Evolutionary conservation across 2,888 invertebrate genomes (phyloP).

Genomic region (Polydesmus complanatus): DNA sequence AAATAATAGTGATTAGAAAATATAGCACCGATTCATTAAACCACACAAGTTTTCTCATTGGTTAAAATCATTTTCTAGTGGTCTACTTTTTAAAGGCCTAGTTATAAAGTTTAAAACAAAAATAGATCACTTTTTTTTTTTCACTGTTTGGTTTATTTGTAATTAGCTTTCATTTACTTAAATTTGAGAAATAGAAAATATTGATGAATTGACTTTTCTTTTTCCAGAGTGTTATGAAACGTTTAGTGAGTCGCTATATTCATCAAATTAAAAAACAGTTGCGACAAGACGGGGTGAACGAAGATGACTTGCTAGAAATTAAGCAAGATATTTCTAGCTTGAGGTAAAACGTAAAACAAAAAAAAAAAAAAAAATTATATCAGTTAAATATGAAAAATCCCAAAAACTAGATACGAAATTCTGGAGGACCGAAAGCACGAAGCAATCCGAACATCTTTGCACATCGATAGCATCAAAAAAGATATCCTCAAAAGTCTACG

Average conservation of each 20-base stretch:
- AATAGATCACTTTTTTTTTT: neutral
- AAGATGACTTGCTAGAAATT: slow-evolving; percentile 41
- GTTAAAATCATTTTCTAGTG: neutral
- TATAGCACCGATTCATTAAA: too few relatives aligned
- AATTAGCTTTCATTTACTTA: neutral
- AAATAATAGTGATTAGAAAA: too few relatives aligned
- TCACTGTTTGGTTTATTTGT: neutral
- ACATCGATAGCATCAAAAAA: slow-evolving; percentile 36
- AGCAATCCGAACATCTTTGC: slow-evolving; percentile 33
- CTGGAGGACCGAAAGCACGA: slow-evolving; percentile 39
- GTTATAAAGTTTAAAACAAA: too few relatives aligned
- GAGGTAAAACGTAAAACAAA: slow-evolving; percentile 27
- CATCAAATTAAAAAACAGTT: slow-evolving; percentile 39
- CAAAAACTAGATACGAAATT: slow-evolving; percentile 34
- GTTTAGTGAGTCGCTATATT: slow-evolving; percentile 38
- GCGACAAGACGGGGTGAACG: slow-evolving; percentile 41
- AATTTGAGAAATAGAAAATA: too few relatives aligned
- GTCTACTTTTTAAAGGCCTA: neutral
- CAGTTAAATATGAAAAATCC: neutral
- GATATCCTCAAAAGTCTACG: slow-evolving; percentile 38
- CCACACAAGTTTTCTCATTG: neutral
- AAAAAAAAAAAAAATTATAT: neutral
- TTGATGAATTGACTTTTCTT: neutral
- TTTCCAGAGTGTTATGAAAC: slow-evolving; percentile 36
- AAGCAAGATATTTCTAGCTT: slow-evolving; percentile 43